These are phyloP conservation scores for Heliconius hortense DNA, from an alignment of 2,888 invertebrate genomes.

Conservation along the genomic window DNA sequence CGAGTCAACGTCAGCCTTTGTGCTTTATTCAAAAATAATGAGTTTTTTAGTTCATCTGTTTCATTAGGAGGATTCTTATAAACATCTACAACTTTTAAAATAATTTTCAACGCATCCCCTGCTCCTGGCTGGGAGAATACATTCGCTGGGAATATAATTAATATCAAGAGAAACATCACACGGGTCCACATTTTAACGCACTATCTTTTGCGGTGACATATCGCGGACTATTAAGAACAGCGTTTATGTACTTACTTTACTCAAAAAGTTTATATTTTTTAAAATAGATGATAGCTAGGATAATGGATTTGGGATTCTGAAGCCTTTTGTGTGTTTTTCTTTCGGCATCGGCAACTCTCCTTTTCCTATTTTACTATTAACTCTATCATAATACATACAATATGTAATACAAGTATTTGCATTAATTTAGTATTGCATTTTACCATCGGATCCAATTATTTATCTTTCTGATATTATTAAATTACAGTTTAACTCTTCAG, in stretches of 20 bases:
- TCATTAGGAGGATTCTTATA: background rate
- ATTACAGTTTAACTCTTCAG: too few relatives aligned
- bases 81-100: background rate
- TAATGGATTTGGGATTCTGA: too few relatives aligned
- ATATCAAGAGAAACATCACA: background rate
- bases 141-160: background rate
- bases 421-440: too few relatives aligned
- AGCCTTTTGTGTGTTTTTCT: too few relatives aligned
- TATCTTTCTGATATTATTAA: too few relatives aligned
- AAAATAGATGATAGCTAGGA: background rate
- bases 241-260: background rate
- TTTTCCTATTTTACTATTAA: too few relatives aligned
- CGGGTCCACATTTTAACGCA: background rate
- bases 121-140: background rate
- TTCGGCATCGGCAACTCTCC: too few relatives aligned
- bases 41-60: background rate
- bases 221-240: too few relatives aligned
- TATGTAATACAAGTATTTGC: too few relatives aligned
- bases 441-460: too few relatives aligned
- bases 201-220: background rate
- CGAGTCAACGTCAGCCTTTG: background rate
- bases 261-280: background rate
- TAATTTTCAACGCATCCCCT: background rate
- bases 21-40: background rate
- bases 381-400: too few relatives aligned